Base-by-base conservation (phyloP, 2,113 vertebrate genomes). In the Peromyscus californicus region DNA sequence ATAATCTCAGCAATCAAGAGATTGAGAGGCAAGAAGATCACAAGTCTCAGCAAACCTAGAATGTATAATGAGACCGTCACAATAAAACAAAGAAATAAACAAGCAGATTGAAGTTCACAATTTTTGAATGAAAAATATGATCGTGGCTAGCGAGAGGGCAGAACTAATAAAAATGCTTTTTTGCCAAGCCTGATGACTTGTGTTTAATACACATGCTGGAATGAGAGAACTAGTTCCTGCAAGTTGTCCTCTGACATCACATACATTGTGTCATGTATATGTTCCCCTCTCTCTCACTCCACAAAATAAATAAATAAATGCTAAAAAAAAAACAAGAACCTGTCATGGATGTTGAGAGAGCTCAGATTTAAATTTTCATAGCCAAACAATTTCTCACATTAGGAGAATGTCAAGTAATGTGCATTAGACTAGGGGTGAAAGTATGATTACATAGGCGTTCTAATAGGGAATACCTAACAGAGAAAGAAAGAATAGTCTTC, bases 321-420 rank as follows among this genome's bases (percentile, higher is more conserved):
- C 10, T 48, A 6, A 48, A 86, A 7, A 76, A 6, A 36, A 7
- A 79, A 42, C 22, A 75, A 51, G 31, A 80, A 48, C 3, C 9
- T 86, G 22, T 70, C 51, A 87, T 78, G 42, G 39, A 39, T 88
- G 48, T 17, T 84, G 24, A 86, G 17, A 90, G 24, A 45, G 79
- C 83, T 87, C 51, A 90, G 12, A 93, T 19, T 88, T 90, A 51
- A 86, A 65, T 42, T 61, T 39, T 59, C 12, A 69, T 97, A 82
- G n/a, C 36, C n/a, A 85, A 96, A 19, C 5, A 65, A 74, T 76
- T 61, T 76, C 54, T 54, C 2, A 42, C 59, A 76, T 78, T 70
- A 85, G 21, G 42, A 65, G n/a, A 84, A 70, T 70, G 29, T 4
- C 57, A 5, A 16, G 16, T 69, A 82, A 67, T 8, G 26, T 57